Evolutionary conservation across 2,113 vertebrate species (phyloP), one percentile per base, ranked within the genome.

Genomic region (Brevimyrus niger): DNA sequence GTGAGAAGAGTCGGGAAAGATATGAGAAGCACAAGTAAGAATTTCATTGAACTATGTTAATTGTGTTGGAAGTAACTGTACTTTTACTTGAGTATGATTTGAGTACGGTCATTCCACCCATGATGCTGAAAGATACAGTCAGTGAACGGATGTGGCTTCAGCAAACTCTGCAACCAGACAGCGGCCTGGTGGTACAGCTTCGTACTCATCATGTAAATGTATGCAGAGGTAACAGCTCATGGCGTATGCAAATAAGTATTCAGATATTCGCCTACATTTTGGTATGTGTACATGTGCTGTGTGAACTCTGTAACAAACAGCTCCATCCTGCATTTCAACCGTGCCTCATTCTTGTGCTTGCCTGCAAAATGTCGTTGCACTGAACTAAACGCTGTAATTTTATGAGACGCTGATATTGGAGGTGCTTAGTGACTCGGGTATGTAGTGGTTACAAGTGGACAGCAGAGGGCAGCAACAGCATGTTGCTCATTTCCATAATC

Each of bases 391-490:
- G 17, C 73, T 19, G 15, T 80, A 17, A 3, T 27, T 31, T 11
- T 13, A 69, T 31, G 8, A 11, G n/a, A 69, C 0, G 61, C 61
- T 11, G n/a, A 69, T 31, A 11, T 11, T 38, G 1, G 11, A 76
- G 69, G 31, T 19, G 5, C 69, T 38, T 38, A 19, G 15, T 23
- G 42, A 46, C 19, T 47, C 47, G 0, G 35, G 47, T 17, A 9
- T 47, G 83, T 13, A 48, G 47, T 86, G 46, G 23, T 0, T 86
- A 48, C 46, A 86, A 50, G 35, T 58, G 35, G 50, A 84, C 73
- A 53, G 48, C 21, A 58, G 80, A 83, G 73, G 80, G 88, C 88
- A 89, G 76, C 73, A 46, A 13, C 31, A 55, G 44, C 48, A 82
- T 8, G 35, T 80, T 80, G 4, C 7, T 80, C 73, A 13, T 31